phyloP scores from a whole-genome alignment of 2,797 vertebrate genomes.

The Tenualosa ilisha region DNA sequence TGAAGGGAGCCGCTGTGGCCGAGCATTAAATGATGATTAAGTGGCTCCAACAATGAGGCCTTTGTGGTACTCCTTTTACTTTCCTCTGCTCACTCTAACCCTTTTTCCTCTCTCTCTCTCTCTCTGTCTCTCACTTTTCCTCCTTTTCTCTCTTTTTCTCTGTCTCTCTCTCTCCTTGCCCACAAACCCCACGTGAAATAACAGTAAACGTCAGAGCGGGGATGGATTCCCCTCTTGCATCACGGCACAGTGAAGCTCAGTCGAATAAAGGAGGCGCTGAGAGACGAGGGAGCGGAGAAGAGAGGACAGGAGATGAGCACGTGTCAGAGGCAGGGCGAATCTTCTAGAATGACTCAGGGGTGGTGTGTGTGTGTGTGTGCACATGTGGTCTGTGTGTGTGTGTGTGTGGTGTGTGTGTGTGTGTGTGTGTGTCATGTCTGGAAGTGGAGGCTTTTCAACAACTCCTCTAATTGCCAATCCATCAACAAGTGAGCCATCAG shows the following conservation, averaged over 20 bases:
- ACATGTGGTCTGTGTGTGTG: no score
- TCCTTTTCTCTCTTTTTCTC: not conserved
- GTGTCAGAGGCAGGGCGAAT: not conserved
- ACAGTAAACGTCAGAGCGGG: conserved; percentile 41
- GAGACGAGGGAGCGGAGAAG: not conserved
- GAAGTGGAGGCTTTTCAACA: conserved; percentile 29
- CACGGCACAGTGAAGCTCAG: conserved; percentile 16
- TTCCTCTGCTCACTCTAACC: not conserved
- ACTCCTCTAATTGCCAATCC: not conserved
- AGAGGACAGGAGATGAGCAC: not conserved
- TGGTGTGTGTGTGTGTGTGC: not conserved
- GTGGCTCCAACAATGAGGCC: conserved; percentile 57
- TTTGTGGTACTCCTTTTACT: conserved; percentile 51
- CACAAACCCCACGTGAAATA: conserved; percentile 56
- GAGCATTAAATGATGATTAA: conserved; percentile 62
- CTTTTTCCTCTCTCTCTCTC: conserved; percentile 23
- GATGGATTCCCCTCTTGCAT: conserved; percentile 49
- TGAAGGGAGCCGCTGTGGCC: conserved; percentile 56
- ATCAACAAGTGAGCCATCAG: conserved; percentile 19
- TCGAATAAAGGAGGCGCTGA: conserved; percentile 29
- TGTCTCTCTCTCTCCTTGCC: not conserved
- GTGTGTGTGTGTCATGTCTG: no score
- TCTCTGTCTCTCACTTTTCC: conserved; percentile 43
- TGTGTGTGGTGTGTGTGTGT: no score
- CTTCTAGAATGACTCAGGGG: not conserved